Evolutionary conservation across 2,888 invertebrate genomes (phyloP).

Genomic region (Lacanobia oleracea): DNA sequence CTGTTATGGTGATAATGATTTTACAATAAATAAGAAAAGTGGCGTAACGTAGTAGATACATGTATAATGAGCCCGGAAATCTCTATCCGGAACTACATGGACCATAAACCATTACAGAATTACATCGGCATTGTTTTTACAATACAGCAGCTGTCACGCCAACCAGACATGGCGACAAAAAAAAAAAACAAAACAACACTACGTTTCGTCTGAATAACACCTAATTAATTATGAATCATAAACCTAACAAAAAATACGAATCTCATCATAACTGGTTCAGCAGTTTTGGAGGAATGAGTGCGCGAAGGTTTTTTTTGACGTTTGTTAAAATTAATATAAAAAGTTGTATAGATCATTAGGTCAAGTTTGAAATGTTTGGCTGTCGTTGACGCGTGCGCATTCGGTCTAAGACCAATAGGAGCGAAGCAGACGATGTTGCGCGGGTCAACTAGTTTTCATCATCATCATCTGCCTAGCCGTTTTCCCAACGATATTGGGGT

Average conservation of each 20-base stretch:
- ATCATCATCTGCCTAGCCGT: no score
- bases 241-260: background rate
- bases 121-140: conserved; percentile 29
- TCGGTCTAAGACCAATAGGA: no score
- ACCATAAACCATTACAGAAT: conserved; percentile 9
- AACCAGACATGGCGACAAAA: conserved; percentile 6
- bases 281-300: conserved; percentile 13
- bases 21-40: no score
- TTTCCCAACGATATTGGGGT: no score
- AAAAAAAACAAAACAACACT: conserved; percentile 15
- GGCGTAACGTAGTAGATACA: no score
- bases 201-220: conserved; percentile 5
- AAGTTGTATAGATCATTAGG: conserved; percentile 4
- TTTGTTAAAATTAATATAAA: conserved; percentile 20
- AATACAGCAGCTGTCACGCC: conserved; percentile 29
- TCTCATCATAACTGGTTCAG: conserved; percentile 21
- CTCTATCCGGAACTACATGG: background rate
- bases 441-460: no score
- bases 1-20: no score
- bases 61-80: background rate
- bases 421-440: no score
- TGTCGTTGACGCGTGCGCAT: conserved; percentile 22
- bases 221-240: conserved; percentile 35
- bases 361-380: conserved; percentile 18
- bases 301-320: conserved; percentile 5